Evolutionary conservation across 2,888 invertebrate genomes (phyloP).

Genomic region (Scaptodrosophila latifasciaeformis): DNA sequence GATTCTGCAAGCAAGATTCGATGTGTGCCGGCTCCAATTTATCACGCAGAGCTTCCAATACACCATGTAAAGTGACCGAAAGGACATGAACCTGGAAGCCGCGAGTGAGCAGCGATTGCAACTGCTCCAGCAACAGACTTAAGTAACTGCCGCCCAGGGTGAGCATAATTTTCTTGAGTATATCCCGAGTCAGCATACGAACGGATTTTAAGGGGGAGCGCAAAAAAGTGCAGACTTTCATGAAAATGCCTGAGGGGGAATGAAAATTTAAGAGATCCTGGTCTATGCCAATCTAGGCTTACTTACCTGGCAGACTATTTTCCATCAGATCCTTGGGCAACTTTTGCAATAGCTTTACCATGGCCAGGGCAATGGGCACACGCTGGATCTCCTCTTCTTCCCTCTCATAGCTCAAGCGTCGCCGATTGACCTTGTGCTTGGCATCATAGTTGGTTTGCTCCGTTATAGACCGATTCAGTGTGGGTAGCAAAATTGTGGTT

Average conservation of each 20-base stretch:
- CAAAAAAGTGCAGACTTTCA: slow-evolving; percentile 92
- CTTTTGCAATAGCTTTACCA: slow-evolving; percentile 92
- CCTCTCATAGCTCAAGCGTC: slow-evolving; percentile 81
- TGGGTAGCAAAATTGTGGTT: slow-evolving; percentile 84
- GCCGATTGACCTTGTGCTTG: slow-evolving; percentile 86
- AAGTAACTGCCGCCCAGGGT: slow-evolving; percentile 90
- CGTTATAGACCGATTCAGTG: slow-evolving; percentile 83
- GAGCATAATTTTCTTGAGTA: slow-evolving; percentile 92
- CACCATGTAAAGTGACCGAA: slow-evolving; percentile 89
- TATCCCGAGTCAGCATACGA: slow-evolving; percentile 88
- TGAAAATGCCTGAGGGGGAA: slow-evolving; percentile 85
- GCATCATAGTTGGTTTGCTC: slow-evolving; percentile 83
- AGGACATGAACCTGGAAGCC: slow-evolving; percentile 97
- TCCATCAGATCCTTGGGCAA: slow-evolving; percentile 86
- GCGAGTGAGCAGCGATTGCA: slow-evolving; percentile 85
- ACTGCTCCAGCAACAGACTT: slow-evolving; percentile 84
- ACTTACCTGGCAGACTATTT: slow-evolving; percentile 80
- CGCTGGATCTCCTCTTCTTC: slow-evolving; percentile 93
- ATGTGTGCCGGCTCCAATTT: slow-evolving; percentile 85
- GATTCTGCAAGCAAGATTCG: slow-evolving; percentile 84
- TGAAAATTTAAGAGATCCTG: no score
- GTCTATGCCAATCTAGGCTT: no score
- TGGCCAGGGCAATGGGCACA: slow-evolving; percentile 93
- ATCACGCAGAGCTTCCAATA: slow-evolving; percentile 83
- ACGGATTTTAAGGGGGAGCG: slow-evolving; percentile 92